phyloP scores from a whole-genome alignment of 1,140 invertebrate genomes.

The Heliconius melpomene region DNA sequence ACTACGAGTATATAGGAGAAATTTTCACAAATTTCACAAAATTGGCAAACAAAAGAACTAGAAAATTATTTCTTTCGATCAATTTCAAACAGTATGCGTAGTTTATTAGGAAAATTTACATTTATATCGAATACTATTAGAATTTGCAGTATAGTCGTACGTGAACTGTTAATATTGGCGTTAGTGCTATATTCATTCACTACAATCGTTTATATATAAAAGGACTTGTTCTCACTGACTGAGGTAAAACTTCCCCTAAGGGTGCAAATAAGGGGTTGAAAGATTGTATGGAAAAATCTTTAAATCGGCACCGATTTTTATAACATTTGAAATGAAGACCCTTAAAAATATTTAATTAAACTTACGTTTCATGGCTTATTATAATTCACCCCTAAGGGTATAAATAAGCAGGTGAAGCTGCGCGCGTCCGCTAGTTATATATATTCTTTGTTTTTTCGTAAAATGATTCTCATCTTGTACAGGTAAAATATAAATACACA shows the following conservation, averaged over 20 bases:
- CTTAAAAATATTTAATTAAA: no score
- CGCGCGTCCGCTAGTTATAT: no score
- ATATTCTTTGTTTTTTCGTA: not conserved
- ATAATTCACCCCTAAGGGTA: no score
- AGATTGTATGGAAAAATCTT: no score
- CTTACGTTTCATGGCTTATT: no score
- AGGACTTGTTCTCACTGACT: no score
- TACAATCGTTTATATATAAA: not conserved
- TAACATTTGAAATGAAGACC: no score
- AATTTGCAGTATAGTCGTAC: not conserved
- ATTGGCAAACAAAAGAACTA: not conserved
- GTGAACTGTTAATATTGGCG: not conserved
- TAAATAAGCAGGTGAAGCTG: no score
- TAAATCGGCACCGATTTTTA: no score
- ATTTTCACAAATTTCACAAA: not conserved
- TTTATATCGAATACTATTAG: not conserved
- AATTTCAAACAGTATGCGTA: not conserved
- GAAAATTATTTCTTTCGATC: slow-evolving; percentile 3
- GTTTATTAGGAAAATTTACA: slow-evolving; percentile 4
- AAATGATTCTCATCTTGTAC: not conserved
- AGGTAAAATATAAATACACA: no score
- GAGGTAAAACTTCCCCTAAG: no score
- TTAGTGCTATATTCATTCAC: not conserved
- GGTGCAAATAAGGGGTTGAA: no score
- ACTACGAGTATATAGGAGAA: not conserved